phyloP scores from a whole-genome alignment of 1,140 invertebrate genomes.

The Leptopilina boulardi region DNA sequence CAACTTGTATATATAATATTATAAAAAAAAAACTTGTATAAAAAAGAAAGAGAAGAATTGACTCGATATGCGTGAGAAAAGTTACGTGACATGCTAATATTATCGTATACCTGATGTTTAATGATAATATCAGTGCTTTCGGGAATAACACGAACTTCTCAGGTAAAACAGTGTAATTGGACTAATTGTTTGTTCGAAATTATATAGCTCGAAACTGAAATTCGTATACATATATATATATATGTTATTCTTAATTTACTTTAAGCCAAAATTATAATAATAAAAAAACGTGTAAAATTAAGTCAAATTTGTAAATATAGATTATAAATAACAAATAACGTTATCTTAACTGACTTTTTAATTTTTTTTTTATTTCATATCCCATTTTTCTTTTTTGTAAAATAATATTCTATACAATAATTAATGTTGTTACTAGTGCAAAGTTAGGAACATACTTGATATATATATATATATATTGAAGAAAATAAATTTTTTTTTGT shows the following conservation, averaged over 20 bases:
- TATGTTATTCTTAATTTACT: background rate
- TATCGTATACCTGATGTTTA: background rate
- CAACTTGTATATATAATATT: conserved; percentile 14
- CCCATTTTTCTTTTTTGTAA: conserved; percentile 13
- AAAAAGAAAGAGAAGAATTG: background rate
- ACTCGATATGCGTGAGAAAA: conserved; percentile 21
- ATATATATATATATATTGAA: background rate
- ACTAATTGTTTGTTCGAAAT: conserved; percentile 31
- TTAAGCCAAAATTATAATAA: no score
- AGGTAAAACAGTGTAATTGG: background rate
- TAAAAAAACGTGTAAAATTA: no score
- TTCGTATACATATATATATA: background rate
- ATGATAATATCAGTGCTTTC: conserved; percentile 22
- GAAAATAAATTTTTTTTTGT: background rate
- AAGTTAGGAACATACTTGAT: conserved; percentile 11
- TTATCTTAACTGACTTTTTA: background rate
- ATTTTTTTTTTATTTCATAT: conserved; percentile 14
- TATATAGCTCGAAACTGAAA: background rate
- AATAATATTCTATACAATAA: conserved; percentile 14
- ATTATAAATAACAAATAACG: background rate
- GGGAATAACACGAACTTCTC: conserved; percentile 23
- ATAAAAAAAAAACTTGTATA: conserved; percentile 3
- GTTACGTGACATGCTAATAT: conserved; percentile 23
- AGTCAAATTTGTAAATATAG: background rate
- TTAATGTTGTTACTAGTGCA: background rate